Evolutionary conservation across 1,140 invertebrate species (phyloP).

Genomic region (Metaphire vulgaris): DNA sequence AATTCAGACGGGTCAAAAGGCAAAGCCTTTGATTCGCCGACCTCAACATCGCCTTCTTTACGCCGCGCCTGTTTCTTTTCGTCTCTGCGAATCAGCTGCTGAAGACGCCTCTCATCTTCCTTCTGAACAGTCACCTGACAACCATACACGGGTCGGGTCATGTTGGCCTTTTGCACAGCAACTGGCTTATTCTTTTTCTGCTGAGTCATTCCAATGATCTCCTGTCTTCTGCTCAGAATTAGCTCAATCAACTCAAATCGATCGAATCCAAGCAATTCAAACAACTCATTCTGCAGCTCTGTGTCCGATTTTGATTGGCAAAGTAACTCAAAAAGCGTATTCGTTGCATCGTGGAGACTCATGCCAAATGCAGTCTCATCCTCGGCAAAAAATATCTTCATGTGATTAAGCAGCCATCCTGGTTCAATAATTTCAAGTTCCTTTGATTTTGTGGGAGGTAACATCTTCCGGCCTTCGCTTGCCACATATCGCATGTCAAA

Average conservation of each 20-base stretch:
- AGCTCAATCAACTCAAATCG: conserved; percentile 75
- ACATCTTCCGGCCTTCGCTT: not conserved
- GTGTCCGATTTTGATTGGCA: conserved; percentile 54
- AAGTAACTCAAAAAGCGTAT: conserved; percentile 46
- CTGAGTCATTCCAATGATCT: conserved; percentile 30
- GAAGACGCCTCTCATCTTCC: conserved; percentile 70
- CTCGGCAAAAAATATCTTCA: conserved; percentile 36
- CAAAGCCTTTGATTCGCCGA: conserved; percentile 32
- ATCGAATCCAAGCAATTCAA: conserved; percentile 80
- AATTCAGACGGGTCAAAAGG: conserved; percentile 40
- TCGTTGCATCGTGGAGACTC: conserved; percentile 37
- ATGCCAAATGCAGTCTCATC: conserved; percentile 35
- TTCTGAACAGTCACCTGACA: conserved; percentile 71
- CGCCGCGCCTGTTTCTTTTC: conserved; percentile 66
- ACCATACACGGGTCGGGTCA: conserved; percentile 57
- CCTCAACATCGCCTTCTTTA: conserved; percentile 53
- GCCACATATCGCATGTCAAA: conserved; percentile 53
- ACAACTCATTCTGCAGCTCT: conserved; percentile 75
- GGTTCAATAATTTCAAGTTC: conserved; percentile 28
- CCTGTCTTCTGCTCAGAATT: conserved; percentile 63
- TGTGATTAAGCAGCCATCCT: conserved; percentile 38
- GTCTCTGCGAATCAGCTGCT: conserved; percentile 77
- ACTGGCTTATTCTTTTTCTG: not conserved
- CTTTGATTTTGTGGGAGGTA: no score
- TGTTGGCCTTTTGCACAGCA: not conserved